These are phyloP conservation scores for Sus scrofa DNA, from an alignment of 2,113 vertebrate genomes.

Conservation along the genomic window T2T-Sscrofa CM000818.6:108117501-108118000, in stretches of 20 bases:
- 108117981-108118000: too few species aligned
- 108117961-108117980: too few species aligned
- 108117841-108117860: not conserved
- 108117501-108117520: not conserved
- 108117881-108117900: too few species aligned
- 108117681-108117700: not conserved
- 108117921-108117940: too few species aligned
- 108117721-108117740: not conserved
- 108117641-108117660: not conserved
- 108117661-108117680: not conserved
- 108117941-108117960: too few species aligned
- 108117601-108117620: not conserved
- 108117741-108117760: not conserved
- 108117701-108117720: not conserved
- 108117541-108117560: not conserved
- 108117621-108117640: not conserved
- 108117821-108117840: not conserved
- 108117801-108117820: not conserved
- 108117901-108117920: too few species aligned
- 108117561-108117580: not conserved
- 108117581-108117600: not conserved
- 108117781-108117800: not conserved
- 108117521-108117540: not conserved
- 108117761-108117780: conserved; percentile 19
- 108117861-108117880: not conserved